phyloP scores from a whole-genome alignment of 2,888 invertebrate species.

The Meloe dianella region DNA sequence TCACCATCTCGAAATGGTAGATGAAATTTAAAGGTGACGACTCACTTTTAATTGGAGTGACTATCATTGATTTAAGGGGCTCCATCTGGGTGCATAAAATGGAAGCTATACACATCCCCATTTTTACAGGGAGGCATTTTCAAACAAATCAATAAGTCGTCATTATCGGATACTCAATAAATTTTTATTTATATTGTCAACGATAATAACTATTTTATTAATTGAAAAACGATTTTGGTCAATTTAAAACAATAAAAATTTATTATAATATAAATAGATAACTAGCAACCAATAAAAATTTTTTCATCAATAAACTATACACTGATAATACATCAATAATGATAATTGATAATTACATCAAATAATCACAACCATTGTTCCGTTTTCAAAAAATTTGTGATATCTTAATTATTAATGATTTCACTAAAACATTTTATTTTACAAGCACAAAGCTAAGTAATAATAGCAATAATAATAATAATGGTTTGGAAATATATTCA shows the following conservation, averaged over 20 bases:
- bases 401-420: constrained; percentile 1
- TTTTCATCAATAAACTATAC: background rate
- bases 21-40: no score
- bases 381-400: background rate
- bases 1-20: no score
- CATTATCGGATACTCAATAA: constrained; percentile 50
- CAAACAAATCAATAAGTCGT: constrained; percentile 15
- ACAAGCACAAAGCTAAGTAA: constrained; percentile 34
- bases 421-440: background rate
- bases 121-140: background rate
- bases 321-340: background rate
- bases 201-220: constrained; percentile 51
- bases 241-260: constrained; percentile 36
- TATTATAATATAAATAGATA: constrained; percentile 4
- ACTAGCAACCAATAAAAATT: background rate
- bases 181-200: constrained; percentile 56
- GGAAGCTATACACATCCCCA: no score
- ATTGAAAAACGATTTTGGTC: constrained; percentile 47
- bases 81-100: no score
- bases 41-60: no score
- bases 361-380: constrained; percentile 41
- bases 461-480: constrained; percentile 9
- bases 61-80: no score
- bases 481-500: constrained; percentile 29
- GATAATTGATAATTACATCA: no score